phyloP scores from a whole-genome alignment of 2,797 vertebrate genomes.

The Chromobotia macracanthus region DNA sequence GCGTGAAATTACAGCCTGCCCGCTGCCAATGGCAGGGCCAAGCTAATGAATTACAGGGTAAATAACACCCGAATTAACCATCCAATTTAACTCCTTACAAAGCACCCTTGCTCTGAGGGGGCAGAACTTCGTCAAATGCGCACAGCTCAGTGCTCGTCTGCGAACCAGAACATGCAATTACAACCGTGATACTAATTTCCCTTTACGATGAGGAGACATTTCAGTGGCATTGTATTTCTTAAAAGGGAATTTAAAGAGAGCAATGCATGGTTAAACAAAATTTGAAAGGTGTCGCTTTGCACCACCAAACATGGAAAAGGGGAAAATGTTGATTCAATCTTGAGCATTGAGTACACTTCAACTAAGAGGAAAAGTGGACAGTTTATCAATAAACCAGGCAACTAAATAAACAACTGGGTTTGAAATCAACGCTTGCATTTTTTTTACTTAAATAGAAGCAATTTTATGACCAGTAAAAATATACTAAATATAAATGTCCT shows the following conservation, averaged over 20 bases:
- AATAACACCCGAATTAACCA: conserved; percentile 97
- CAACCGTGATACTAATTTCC: conserved; percentile 63
- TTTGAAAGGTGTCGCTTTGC: neutral
- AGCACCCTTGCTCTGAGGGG: conserved; percentile 72
- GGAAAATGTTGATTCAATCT: conserved; percentile 11
- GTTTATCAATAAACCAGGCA: neutral
- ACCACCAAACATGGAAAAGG: conserved; percentile 1
- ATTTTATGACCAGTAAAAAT: neutral
- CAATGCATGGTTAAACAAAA: conserved; percentile 3
- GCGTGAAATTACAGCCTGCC: conserved; percentile 99
- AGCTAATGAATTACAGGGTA: conserved; percentile 99
- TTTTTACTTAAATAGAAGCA: neutral
- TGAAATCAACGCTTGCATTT: neutral
- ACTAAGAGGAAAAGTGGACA: neutral
- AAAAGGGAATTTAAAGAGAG: conserved; percentile 26
- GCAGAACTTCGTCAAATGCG: conserved; percentile 67
- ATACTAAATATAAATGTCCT: neutral
- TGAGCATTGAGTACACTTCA: neutral
- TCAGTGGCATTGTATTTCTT: conserved; percentile 31
- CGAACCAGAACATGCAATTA: conserved; percentile 70
- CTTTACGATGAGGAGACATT: conserved; percentile 55
- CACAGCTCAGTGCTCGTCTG: conserved; percentile 65
- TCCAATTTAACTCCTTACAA: conserved; percentile 92
- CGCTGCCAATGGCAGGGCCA: conserved; percentile 91
- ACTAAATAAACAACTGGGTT: neutral